Base-by-base conservation (phyloP, 2,113 vertebrate genomes). In the Hoplias malabaricus region DNA sequence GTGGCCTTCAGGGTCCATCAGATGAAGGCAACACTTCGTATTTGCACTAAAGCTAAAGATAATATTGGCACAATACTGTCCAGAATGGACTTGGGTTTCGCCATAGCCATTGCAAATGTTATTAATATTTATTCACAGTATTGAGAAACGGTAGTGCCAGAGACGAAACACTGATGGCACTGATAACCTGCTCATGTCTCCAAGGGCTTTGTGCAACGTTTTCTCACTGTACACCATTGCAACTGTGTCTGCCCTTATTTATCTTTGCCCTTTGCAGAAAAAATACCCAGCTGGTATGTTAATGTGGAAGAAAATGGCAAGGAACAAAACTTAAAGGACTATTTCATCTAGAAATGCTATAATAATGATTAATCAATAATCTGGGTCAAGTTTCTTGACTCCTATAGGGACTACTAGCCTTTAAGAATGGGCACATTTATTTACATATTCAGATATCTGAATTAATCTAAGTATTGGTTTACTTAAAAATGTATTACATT, bases 1-100 rank as follows among this genome's bases (percentile, higher is more conserved):
- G 59, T 43, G 69, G 77, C 16, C 36, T 79, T 78, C 76, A 78
- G 76, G 76, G 76, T 78, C 63, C 29, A 71, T 79, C 57, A 38
- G 66, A 72, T 73, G 54, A 69, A 46, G 36, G 70, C 27, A 48
- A 42, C 38, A 56, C 50, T 68, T 53, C 53, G 40, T 61, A 38
- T 73, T 73, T 81, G 53, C 69, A 81, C 68, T 81, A 76, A 67
- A 69, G 19, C 53, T 69, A 43, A 46, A 43, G 46, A 70, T 70
- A 67, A 36, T 71, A 42, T 77, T 36, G 68, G 74, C 80, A 81
- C 69, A 77, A 71, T 56, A 72, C 69, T 67, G 67, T 76, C 68
- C 38, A 23, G n/a, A 56, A 27, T 43, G 67, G 48, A 67, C 23
- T 13, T 43, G 46, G 48, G 36, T 67, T 46, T 76, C 14, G 21